phyloP scores from a whole-genome alignment of 23 tunicate genomes.

The Aplidium turbinatum region DNA sequence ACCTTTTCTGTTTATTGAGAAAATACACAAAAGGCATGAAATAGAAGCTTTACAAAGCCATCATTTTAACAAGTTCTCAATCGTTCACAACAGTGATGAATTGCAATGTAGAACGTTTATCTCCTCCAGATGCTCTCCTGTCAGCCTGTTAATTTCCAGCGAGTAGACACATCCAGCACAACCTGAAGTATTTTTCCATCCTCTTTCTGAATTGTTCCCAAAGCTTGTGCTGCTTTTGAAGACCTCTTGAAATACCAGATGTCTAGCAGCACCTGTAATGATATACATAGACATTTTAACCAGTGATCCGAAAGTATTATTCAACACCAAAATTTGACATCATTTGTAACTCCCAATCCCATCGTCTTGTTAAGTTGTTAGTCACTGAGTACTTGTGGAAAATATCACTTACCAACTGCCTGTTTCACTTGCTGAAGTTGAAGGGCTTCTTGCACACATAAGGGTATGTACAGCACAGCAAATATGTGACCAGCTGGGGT shows the following conservation, averaged over 20 bases:
- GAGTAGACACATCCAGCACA: background rate
- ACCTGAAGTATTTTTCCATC: background rate
- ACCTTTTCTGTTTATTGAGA: too few relatives aligned
- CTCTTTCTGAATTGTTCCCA: background rate
- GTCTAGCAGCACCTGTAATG: conserved; percentile 29
- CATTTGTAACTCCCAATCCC: too few relatives aligned
- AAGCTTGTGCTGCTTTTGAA: conserved; percentile 15
- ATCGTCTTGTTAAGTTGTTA: too few relatives aligned
- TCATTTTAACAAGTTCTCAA: too few relatives aligned
- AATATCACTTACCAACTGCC: background rate
- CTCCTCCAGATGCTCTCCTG: too few relatives aligned
- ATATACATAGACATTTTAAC: too few relatives aligned
- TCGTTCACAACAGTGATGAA: too few relatives aligned
- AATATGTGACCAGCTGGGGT: background rate
- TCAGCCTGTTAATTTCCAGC: too few relatives aligned
- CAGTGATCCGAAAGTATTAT: background rate
- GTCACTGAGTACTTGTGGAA: too few relatives aligned
- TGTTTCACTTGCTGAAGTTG: background rate
- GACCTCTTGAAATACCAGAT: conserved; percentile 14
- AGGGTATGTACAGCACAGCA: conserved; percentile 10
- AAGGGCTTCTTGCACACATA: conserved; percentile 2
- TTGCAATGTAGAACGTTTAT: too few relatives aligned
- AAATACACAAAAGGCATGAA: too few relatives aligned
- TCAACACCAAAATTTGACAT: conserved; percentile 1
- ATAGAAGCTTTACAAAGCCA: too few relatives aligned